Conservation (phyloP, 2,797 vertebrate genomes). For the Discoglossus pictus region DNA sequence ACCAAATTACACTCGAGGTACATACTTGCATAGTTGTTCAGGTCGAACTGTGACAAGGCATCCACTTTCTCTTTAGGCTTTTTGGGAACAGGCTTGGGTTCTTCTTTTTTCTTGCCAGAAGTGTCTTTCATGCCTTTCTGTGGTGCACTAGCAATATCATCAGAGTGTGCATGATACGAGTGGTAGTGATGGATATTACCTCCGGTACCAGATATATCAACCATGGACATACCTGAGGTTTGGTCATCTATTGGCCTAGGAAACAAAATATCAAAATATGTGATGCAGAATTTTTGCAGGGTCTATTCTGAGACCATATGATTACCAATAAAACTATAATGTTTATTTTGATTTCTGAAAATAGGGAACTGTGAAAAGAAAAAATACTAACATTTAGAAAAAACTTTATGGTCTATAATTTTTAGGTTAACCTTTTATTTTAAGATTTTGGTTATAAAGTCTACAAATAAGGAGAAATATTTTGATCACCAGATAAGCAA, state of each 20-base stretch:
- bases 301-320: too few species aligned
- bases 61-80: slow-evolving; percentile 95
- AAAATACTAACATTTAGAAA: too few species aligned
- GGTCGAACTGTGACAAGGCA: slow-evolving; percentile 96
- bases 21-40: slow-evolving; percentile 99
- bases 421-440: too few species aligned
- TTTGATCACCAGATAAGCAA: too few species aligned
- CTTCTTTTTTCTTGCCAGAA: slow-evolving; percentile 85
- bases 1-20: too few species aligned
- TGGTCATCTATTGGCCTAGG: slow-evolving; percentile 74
- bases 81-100: slow-evolving; percentile 85
- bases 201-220: slow-evolving; percentile 62
- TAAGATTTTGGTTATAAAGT: too few species aligned
- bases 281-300: too few species aligned
- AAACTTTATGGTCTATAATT: too few species aligned
- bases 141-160: slow-evolving; percentile 64
- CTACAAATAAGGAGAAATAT: too few species aligned
- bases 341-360: too few species aligned
- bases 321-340: not conserved
- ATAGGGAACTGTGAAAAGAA: too few species aligned
- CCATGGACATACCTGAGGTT: slow-evolving; percentile 52
- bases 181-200: slow-evolving; percentile 58
- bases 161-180: slow-evolving; percentile 68
- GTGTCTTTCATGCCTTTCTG: slow-evolving; percentile 82
- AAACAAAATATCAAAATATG: not conserved